These are phyloP conservation scores for Metacarcinus magister DNA, from an alignment of 2,888 invertebrate genomes.

Conservation along the genomic window DNA sequence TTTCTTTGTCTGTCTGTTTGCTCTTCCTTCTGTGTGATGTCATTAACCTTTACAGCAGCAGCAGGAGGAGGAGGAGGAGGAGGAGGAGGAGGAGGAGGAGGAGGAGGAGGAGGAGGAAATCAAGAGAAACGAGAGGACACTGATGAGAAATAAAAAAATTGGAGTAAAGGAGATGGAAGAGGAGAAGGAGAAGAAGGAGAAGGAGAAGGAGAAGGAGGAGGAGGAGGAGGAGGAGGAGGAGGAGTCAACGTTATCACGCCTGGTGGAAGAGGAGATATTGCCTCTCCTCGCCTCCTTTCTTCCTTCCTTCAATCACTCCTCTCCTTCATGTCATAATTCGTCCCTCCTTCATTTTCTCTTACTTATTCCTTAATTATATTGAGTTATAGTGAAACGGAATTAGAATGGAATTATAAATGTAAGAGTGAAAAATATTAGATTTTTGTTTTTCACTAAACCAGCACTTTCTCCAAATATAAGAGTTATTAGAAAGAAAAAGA, in stretches of 20 bases:
- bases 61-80: slow-evolving; percentile 56
- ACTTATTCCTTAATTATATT: too few species aligned
- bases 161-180: background rate
- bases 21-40: slow-evolving; percentile 85
- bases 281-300: too few species aligned
- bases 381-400: too few species aligned
- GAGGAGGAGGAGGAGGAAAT: slow-evolving; percentile 41
- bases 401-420: too few species aligned
- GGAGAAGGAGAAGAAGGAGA: background rate
- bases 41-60: background rate
- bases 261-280: too few species aligned
- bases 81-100: slow-evolving; percentile 10
- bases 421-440: too few species aligned
- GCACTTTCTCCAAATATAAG: too few species aligned
- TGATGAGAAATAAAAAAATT: background rate
- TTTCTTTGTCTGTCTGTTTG: too few species aligned
- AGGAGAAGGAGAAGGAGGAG: background rate
- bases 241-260: background rate
- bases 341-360: background rate
- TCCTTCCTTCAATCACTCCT: background rate
- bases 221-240: background rate
- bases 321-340: too few species aligned
- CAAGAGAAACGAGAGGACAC: background rate
- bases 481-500: too few species aligned
- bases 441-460: too few species aligned